Evolutionary conservation across 2,888 invertebrate genomes (phyloP).

Genomic region (Pristionchus maxplancki): DNA sequence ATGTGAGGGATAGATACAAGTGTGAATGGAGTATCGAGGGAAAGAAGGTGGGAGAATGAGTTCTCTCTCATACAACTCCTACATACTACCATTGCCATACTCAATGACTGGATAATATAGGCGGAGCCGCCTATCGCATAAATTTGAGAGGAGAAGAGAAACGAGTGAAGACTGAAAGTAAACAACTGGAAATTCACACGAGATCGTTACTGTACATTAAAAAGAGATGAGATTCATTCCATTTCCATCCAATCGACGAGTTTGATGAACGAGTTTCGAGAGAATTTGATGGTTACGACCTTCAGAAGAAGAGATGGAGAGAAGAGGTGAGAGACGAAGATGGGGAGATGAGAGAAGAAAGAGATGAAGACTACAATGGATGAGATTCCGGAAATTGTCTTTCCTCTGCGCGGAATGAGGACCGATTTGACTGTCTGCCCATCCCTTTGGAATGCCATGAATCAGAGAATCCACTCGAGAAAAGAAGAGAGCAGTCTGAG

Average conservation of each 20-base stretch:
- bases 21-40: neutral
- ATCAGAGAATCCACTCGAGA: neutral
- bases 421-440: neutral
- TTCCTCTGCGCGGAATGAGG: neutral
- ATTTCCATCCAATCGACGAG: neutral
- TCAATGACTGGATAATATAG: conserved; percentile 3
- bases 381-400: neutral
- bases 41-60: neutral
- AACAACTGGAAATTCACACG: conserved; percentile 26
- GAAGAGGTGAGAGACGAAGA: neutral
- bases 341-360: neutral
- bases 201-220: conserved; percentile 34
- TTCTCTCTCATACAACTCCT: neutral
- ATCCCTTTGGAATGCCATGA: neutral
- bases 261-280: neutral
- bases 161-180: conserved; percentile 34
- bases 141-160: conserved; percentile 1
- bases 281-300: conserved; percentile 35
- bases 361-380: conserved; percentile 29
- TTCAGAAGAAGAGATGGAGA: neutral
- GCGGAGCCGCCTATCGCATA: conserved; percentile 15
- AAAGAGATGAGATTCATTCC: neutral
- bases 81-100: neutral
- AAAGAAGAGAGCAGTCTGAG: neutral
- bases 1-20: neutral